Evolutionary conservation across 2,113 vertebrate species (phyloP).

Genomic region (Colinus virginianus): DNA sequence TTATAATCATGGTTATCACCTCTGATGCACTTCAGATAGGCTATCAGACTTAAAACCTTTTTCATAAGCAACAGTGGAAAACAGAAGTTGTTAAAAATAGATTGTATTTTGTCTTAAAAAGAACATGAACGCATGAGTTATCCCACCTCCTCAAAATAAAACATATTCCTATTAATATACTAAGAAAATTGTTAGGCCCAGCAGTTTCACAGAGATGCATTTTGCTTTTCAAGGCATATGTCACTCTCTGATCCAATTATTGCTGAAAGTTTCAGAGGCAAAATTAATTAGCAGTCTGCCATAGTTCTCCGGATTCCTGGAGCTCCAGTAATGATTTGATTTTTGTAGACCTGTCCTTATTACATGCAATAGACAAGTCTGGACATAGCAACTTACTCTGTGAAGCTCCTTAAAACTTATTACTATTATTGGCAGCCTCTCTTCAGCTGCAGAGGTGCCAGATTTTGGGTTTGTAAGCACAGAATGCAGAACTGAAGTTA

Average conservation of each 20-base stretch:
- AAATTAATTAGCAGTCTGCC: slow-evolving; percentile 81
- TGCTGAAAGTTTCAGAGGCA: slow-evolving; percentile 71
- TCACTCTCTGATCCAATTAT: slow-evolving; percentile 66
- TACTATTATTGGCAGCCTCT: slow-evolving; percentile 17
- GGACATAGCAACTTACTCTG: slow-evolving; percentile 65
- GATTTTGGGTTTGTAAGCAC: neutral
- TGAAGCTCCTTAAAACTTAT: slow-evolving; percentile 27
- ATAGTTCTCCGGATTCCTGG: slow-evolving; percentile 67
- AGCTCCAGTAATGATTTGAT: slow-evolving; percentile 74
- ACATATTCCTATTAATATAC: neutral
- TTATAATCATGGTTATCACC: slow-evolving; percentile 57
- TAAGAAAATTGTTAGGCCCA: slow-evolving; percentile 46
- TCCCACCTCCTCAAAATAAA: neutral
- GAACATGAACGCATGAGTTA: neutral
- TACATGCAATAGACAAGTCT: slow-evolving; percentile 73
- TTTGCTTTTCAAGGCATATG: slow-evolving; percentile 53
- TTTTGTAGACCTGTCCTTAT: slow-evolving; percentile 70
- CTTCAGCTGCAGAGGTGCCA: neutral
- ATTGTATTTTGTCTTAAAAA: slow-evolving; percentile 42
- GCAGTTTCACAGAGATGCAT: slow-evolving; percentile 9
- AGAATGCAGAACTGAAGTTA: neutral
- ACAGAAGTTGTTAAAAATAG: slow-evolving; percentile 3
- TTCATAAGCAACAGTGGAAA: neutral
- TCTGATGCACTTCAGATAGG: slow-evolving; percentile 46
- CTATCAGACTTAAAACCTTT: slow-evolving; percentile 1